Evolutionary conservation across 2,113 vertebrate species (phyloP), one percentile per base, ranked within the genome.

Genomic region (Oophaga pumilio): DNA sequence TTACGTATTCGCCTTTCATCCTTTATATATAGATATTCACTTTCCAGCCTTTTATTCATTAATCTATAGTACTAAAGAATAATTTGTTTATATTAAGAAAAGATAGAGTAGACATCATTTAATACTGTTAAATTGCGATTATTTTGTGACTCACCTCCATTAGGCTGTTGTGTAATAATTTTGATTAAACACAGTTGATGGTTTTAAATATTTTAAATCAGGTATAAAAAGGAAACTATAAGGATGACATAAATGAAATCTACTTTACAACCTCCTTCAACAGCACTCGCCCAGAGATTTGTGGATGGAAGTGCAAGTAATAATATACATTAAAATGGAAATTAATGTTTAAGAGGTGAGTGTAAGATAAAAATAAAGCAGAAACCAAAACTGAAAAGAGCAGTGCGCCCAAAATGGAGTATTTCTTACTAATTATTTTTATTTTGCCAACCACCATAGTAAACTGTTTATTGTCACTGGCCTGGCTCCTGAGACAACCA

Each of bases 61-160:
- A 76, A 84, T 52, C 87, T 88, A 43, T n/a, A n/a, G n/a, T 76
- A 76, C 49, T 18, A 73, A 88, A 76, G 73, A 59, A 84, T 82
- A 76, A 76, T 82, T 88, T 74, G 86, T 76, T 53, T 43, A 59
- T 74, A 82, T 87, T 76, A 83, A 83, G 80, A 33, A 76, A 77
- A 80, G 20, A 66, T 49, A 56, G 43, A 57, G 59, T 66, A 83
- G 81, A 88, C 59, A 64, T 77, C 49, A 12, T 76, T 83, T 88
- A 77, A 84, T 77, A 68, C 59, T 59, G 24, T 83, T 83, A 84
- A 76, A 88, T 84, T 76, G 71, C 56, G 8, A 76, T 43, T 18
- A 57, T 76, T 74, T 84, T 69, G 52, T 88, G 80, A 88, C 87
- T 88, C 81, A 83, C 59, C 81, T 84, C 87, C 71, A 84, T 84